A percentile compares a stretch with the other conserved stretches of the same genome.
Evolutionary conservation across 1,140 invertebrate genomes (phyloP).

Genomic region (Pseudomyrmex pallidus): DNA sequence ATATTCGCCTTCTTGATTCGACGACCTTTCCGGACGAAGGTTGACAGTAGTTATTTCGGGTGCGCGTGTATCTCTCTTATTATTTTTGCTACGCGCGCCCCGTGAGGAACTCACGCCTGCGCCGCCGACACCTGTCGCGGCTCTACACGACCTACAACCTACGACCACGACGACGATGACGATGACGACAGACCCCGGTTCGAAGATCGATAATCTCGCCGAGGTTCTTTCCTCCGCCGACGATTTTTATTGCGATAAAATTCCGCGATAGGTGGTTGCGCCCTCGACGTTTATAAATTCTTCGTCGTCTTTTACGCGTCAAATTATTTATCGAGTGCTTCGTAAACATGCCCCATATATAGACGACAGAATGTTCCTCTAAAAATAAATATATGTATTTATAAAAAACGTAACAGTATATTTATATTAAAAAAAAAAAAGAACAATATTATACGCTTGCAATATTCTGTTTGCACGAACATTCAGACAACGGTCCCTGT

Average conservation of each 20-base stretch:
- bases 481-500: slow-evolving; percentile 94
- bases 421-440: too few species aligned
- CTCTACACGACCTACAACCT: neutral
- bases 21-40: slow-evolving; percentile 15
- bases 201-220: slow-evolving; percentile 40
- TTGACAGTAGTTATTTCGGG: slow-evolving; percentile 45
- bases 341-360: too few species aligned
- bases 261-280: neutral
- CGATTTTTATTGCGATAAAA: neutral
- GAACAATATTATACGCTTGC: neutral
- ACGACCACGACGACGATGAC: neutral
- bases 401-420: too few species aligned
- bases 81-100: slow-evolving; percentile 54
- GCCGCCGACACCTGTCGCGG: slow-evolving; percentile 62
- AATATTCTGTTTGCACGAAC: neutral
- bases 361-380: too few species aligned
- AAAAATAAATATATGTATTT: too few species aligned
- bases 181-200: slow-evolving; percentile 18
- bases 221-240: neutral
- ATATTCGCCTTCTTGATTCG: slow-evolving; percentile 18
- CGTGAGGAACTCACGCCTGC: slow-evolving; percentile 31
- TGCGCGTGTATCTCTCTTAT: slow-evolving; percentile 28
- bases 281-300: neutral
- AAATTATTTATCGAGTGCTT: too few species aligned
- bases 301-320: neutral